Evolutionary conservation across 1,140 invertebrate genomes (phyloP).

Genomic region (Tyrophagus putrescentiae): DNA sequence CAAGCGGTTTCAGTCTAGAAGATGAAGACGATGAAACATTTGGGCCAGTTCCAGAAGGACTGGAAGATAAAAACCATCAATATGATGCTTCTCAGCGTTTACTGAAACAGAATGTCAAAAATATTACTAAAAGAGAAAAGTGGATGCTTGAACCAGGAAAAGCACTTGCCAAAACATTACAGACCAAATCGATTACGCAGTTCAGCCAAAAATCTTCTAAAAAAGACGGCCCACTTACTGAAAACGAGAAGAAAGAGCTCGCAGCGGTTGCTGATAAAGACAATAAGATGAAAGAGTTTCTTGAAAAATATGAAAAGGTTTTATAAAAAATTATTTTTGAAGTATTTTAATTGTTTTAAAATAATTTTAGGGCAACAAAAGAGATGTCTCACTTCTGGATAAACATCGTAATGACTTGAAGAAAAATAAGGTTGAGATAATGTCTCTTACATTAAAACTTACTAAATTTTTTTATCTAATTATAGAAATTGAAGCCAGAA

Average conservation of each 20-base stretch:
- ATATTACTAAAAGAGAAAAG: conserved; percentile 15
- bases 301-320: conserved; percentile 1
- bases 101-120: not conserved
- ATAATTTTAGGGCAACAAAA: conserved; percentile 17
- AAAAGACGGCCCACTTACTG: not conserved
- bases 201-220: conserved; percentile 18
- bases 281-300: conserved; percentile 4
- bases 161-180: not conserved
- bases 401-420: conserved; percentile 1
- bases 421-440: conserved; percentile 13
- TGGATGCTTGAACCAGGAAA: conserved; percentile 20
- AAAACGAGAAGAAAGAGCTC: conserved; percentile 3
- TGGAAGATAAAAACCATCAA: not conserved
- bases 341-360: not conserved
- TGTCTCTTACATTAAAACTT: not conserved
- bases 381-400: conserved; percentile 2
- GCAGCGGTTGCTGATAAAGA: not conserved
- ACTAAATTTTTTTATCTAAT: not conserved
- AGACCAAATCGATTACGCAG: conserved; percentile 11
- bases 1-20: not conserved
- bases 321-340: not conserved
- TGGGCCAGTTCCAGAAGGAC: conserved; percentile 4
- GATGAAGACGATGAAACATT: conserved; percentile 12
- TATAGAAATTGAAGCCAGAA: not conserved
- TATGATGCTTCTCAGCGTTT: not conserved